phyloP scores from a whole-genome alignment of 2,113 vertebrate genomes.

The Triplophysa siluroides region DNA sequence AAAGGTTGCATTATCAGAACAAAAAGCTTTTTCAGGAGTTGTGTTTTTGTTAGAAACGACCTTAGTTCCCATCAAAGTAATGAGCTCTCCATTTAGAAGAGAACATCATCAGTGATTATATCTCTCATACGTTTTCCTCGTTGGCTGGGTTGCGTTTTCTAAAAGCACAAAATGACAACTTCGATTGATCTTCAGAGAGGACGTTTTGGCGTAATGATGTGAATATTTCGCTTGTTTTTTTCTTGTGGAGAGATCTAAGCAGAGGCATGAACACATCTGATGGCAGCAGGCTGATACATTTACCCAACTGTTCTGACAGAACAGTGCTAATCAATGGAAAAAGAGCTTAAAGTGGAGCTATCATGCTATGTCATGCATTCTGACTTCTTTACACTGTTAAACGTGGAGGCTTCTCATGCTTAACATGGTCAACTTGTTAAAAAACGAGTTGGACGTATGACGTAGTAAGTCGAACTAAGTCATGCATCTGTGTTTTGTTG shows the following conservation, averaged over 20 bases:
- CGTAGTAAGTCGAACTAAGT: too few relatives aligned
- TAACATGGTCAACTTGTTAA: too few relatives aligned
- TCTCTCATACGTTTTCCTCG: slow-evolving; percentile 4
- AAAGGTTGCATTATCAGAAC: slow-evolving; percentile 16
- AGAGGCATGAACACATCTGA: not conserved
- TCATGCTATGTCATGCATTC: too few relatives aligned
- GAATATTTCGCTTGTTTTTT: slow-evolving; percentile 20
- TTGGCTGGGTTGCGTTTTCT: not conserved
- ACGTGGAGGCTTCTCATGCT: too few relatives aligned
- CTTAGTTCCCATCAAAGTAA: slow-evolving; percentile 23
- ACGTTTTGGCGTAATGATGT: slow-evolving; percentile 29
- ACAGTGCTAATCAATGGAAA: not conserved
- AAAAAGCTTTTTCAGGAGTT: slow-evolving; percentile 1
- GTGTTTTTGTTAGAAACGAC: slow-evolving; percentile 17
- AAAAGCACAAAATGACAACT: slow-evolving; percentile 12
- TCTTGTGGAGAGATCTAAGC: not conserved
- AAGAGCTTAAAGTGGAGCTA: not conserved
- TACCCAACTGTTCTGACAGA: slow-evolving; percentile 35
- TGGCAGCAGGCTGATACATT: slow-evolving; percentile 38
- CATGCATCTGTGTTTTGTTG: too few relatives aligned
- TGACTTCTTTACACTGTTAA: too few relatives aligned
- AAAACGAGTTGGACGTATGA: too few relatives aligned
- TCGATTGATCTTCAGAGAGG: slow-evolving; percentile 28
- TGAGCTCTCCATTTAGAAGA: slow-evolving; percentile 17
- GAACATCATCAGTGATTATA: not conserved